A percentile compares a stretch with the other conserved stretches of the same genome.
Evolutionary conservation across 2,797 vertebrate species (phyloP).

Genomic region (Yasuhikotakia modesta): DNA sequence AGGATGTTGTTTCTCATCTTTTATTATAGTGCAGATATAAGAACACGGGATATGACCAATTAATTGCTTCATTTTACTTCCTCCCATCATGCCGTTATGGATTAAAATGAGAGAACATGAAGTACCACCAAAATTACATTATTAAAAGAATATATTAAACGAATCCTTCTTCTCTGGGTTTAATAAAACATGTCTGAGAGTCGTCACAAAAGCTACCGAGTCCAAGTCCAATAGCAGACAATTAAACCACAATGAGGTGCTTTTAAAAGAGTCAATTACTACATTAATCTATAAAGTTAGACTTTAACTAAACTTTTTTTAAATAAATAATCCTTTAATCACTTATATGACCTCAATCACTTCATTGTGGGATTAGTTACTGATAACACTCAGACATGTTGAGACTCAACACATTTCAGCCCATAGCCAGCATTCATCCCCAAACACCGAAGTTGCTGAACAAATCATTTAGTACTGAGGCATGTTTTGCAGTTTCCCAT

Average conservation of each 20-base stretch:
- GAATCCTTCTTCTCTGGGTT: background rate
- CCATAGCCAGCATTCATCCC: background rate
- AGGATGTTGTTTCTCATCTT: conserved; percentile 5
- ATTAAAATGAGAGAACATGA: background rate
- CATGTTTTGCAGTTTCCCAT: background rate
- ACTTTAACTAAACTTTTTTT: background rate
- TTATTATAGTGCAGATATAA: background rate
- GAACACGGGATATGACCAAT: conserved; percentile 1
- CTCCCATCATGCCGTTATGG: background rate
- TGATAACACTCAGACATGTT: background rate
- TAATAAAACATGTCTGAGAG: background rate
- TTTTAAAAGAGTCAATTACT: background rate
- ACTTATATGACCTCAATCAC: background rate
- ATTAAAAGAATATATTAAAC: background rate
- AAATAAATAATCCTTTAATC: too few species aligned
- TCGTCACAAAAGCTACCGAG: too few species aligned
- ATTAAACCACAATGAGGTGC: background rate
- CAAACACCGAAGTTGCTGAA: background rate
- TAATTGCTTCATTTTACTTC: conserved; percentile 17
- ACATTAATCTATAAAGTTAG: background rate
- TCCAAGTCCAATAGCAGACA: too few species aligned
- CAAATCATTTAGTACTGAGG: background rate
- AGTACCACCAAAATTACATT: background rate
- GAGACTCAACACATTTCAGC: background rate
- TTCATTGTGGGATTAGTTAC: background rate